A percentile compares a stretch with the other conserved stretches of the same genome.
Evolutionary conservation across 2,888 invertebrate species (phyloP).

Genomic region (Agrotis clavis): DNA sequence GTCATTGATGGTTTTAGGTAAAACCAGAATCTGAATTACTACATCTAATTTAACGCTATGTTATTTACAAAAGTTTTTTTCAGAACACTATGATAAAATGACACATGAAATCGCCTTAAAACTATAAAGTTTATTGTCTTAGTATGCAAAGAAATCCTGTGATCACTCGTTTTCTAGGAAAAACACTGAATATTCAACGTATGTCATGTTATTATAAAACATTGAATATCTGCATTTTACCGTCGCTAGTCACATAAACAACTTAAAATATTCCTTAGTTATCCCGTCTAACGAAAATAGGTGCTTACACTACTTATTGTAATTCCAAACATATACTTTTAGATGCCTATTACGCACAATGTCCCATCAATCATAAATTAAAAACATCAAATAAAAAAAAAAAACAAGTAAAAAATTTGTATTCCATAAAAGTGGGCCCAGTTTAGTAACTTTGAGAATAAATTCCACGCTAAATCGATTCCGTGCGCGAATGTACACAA

Average conservation of each 20-base stretch:
- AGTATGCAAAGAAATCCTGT: conserved; percentile 35
- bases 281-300: conserved; percentile 25
- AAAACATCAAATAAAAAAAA: conserved; percentile 31
- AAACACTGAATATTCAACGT: conserved; percentile 51
- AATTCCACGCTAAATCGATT: conserved; percentile 76
- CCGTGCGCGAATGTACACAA: conserved; percentile 79
- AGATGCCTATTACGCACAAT: conserved; percentile 27
- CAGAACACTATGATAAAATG: conserved; percentile 3
- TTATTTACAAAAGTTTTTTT: not conserved
- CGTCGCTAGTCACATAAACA: conserved; percentile 30
- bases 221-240: conserved; percentile 37
- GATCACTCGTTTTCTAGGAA: conserved; percentile 51
- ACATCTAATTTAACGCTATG: too few relatives aligned
- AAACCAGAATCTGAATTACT: too few relatives aligned
- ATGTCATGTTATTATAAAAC: conserved; percentile 43
- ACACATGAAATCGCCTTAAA: conserved; percentile 1
- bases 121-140: conserved; percentile 18
- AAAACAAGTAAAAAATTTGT: conserved; percentile 66
- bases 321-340: conserved; percentile 45
- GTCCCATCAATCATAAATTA: conserved; percentile 43
- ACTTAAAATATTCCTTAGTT: conserved; percentile 43
- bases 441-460: conserved; percentile 77
- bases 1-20: not conserved
- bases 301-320: conserved; percentile 26
- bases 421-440: conserved; percentile 71